Evolutionary conservation across 2,797 vertebrate genomes (phyloP).

Genomic region (Pachyuromys duprasi): DNA sequence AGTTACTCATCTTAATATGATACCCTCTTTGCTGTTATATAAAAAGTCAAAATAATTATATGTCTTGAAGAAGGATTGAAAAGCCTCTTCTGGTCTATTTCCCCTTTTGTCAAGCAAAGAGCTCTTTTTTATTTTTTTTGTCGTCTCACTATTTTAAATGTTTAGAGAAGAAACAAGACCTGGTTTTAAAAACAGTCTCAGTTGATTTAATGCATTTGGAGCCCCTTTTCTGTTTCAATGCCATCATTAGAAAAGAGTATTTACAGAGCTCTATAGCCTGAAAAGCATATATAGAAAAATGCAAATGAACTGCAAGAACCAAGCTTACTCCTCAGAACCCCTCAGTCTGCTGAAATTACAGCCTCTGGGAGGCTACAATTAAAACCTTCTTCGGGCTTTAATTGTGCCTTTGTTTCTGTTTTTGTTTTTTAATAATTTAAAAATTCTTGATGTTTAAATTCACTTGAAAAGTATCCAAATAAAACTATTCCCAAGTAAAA

Average conservation of each 20-base stretch:
- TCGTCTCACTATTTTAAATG: slow-evolving; percentile 45
- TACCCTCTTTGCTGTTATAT: slow-evolving; percentile 71
- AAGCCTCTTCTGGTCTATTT: slow-evolving; percentile 72
- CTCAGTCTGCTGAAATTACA: neutral
- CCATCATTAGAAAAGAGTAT: neutral
- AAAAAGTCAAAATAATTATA: slow-evolving; percentile 69
- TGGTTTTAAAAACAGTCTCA: slow-evolving; percentile 36
- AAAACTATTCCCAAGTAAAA: slow-evolving; percentile 48
- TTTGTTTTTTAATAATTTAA: slow-evolving; percentile 30
- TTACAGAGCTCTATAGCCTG: neutral
- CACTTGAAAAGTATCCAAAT: slow-evolving; percentile 28
- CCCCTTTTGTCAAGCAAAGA: slow-evolving; percentile 63
- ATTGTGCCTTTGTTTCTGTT: slow-evolving; percentile 13
- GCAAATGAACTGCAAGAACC: neutral
- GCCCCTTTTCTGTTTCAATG: slow-evolving; percentile 5
- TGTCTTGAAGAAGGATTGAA: slow-evolving; percentile 62
- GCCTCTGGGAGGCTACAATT: neutral
- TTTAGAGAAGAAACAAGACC: slow-evolving; percentile 56
- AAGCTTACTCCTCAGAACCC: neutral
- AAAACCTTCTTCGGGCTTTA: neutral
- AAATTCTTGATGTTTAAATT: slow-evolving; percentile 21
- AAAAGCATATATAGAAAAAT: neutral
- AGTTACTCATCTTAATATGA: slow-evolving; percentile 74
- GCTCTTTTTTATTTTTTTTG: neutral
- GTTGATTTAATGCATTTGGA: neutral